Conservation (phyloP, 1,140 invertebrate species). For the Conopomorpha cramerella region DNA sequence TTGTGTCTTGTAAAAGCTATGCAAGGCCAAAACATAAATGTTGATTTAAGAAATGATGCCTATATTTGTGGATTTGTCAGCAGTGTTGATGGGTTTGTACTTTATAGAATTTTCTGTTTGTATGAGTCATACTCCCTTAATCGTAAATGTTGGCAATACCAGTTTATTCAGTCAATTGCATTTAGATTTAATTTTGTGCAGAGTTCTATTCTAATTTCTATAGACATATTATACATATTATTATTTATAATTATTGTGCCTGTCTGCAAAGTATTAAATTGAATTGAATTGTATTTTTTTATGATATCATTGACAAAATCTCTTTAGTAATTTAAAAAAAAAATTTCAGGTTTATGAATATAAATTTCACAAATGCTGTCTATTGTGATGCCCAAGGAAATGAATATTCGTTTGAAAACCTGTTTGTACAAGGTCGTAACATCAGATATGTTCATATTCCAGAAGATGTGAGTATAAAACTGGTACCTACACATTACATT, state of each 20-base stretch:
- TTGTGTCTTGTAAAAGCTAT: constrained; percentile 67
- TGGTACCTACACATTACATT: neutral
- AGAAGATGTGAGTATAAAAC: constrained; percentile 57
- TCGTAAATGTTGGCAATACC: too few relatives aligned
- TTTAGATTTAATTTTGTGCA: too few relatives aligned
- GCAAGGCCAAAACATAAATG: constrained; percentile 65
- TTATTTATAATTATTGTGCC: too few relatives aligned
- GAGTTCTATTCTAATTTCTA: too few relatives aligned
- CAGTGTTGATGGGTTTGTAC: constrained; percentile 64
- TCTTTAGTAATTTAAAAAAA: too few relatives aligned
- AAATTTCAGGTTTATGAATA: constrained; percentile 69
- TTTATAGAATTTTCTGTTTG: constrained; percentile 4
- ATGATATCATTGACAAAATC: too few relatives aligned
- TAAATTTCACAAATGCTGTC: constrained; percentile 65
- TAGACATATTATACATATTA: too few relatives aligned
- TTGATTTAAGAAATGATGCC: constrained; percentile 70
- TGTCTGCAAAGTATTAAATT: too few relatives aligned
- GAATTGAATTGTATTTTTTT: too few relatives aligned
- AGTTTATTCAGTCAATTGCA: too few relatives aligned
- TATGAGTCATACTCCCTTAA: too few relatives aligned
- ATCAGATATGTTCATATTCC: constrained; percentile 72
- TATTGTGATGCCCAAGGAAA: constrained; percentile 63
- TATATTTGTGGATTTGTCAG: constrained; percentile 62
- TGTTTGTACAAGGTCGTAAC: constrained; percentile 68
- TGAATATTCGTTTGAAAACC: constrained; percentile 47